Evolutionary conservation across 2,888 invertebrate species (phyloP).

Genomic region (Chrysolina americana): DNA sequence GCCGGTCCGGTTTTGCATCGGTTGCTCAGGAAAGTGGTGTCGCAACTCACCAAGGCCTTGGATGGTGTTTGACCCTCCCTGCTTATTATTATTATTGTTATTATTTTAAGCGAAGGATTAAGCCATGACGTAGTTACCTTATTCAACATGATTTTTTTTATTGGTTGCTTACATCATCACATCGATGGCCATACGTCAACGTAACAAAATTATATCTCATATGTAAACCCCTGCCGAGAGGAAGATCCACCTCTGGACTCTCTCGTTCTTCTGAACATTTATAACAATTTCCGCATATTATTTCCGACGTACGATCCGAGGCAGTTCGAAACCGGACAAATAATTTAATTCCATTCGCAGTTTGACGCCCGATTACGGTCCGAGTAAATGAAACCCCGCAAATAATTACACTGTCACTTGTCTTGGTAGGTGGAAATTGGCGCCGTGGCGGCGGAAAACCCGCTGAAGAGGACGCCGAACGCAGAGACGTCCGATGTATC

Average conservation of each 20-base stretch:
- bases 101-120: too few relatives aligned
- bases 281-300: constrained; percentile 46
- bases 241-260: constrained; percentile 23
- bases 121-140: too few relatives aligned
- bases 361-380: constrained; percentile 68
- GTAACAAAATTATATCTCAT: too few relatives aligned
- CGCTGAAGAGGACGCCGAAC: constrained; percentile 31
- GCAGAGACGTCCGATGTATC: constrained; percentile 31
- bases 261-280: constrained; percentile 29
- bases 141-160: too few relatives aligned
- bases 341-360: constrained; percentile 69
- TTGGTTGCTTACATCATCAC: too few relatives aligned
- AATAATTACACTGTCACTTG: constrained; percentile 69
- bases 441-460: constrained; percentile 55
- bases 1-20: too few relatives aligned
- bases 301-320: constrained; percentile 52
- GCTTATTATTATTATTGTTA: too few relatives aligned
- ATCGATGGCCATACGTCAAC: too few relatives aligned
- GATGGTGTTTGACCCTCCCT: too few relatives aligned
- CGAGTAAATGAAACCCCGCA: constrained; percentile 69
- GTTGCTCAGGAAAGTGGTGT: too few relatives aligned
- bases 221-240: not conserved
- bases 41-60: too few relatives aligned
- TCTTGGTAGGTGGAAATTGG: constrained; percentile 64
- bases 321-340: constrained; percentile 66